Conservation (phyloP, 2,113 vertebrate genomes). For the Erinaceus europaeus region DNA sequence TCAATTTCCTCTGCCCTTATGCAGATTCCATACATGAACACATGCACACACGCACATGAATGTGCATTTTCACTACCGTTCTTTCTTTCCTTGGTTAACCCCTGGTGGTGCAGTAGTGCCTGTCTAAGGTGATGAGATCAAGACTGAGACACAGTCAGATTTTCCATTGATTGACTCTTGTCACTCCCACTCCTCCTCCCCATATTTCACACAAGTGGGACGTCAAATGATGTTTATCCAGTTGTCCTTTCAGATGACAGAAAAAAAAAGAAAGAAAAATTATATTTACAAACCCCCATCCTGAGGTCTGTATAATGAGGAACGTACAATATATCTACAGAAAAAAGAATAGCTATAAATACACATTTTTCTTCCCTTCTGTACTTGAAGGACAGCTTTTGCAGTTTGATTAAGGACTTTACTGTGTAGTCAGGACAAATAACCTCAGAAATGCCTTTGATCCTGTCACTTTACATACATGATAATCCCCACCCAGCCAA, state of each 20-base stretch:
- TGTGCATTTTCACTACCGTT: background rate
- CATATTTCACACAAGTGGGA: background rate
- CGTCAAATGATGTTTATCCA: background rate
- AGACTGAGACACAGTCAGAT: background rate
- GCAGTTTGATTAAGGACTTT: slow-evolving; percentile 7
- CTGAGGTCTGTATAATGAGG: background rate
- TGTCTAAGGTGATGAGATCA: background rate
- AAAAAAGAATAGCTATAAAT: background rate
- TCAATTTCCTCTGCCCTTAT: background rate
- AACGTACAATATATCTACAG: background rate
- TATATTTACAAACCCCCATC: background rate
- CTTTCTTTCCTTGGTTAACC: background rate
- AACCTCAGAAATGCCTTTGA: background rate
- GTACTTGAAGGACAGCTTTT: background rate
- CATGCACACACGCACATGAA: background rate
- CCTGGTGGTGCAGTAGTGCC: background rate
- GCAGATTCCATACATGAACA: too few species aligned
- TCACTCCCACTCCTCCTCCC: background rate
- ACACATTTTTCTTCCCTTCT: background rate
- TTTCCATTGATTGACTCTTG: background rate
- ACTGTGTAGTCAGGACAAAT: background rate
- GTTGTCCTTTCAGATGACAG: background rate
- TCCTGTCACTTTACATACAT: slow-evolving; percentile 2
- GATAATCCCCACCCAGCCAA: background rate
- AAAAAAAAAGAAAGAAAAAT: background rate